Conservation (phyloP, 2,888 invertebrate species). For the Hesperia comma region DNA sequence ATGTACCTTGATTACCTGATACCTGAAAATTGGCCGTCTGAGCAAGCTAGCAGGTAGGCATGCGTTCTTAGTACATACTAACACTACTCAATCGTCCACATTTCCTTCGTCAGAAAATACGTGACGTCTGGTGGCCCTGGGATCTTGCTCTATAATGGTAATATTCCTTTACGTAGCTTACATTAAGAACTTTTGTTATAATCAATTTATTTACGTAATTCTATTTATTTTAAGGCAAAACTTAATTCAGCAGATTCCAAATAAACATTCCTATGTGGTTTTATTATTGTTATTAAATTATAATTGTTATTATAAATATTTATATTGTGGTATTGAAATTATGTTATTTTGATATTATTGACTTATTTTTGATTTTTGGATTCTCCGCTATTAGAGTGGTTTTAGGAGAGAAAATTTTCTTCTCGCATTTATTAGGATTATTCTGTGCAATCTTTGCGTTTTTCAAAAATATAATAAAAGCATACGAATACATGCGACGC, state of each 20-base stretch:
- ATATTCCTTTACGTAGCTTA: conserved; percentile 17
- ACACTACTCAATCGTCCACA: too few species aligned
- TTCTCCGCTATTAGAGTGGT: background rate
- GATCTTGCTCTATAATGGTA: too few species aligned
- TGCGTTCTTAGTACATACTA: too few species aligned
- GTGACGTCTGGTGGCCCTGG: too few species aligned
- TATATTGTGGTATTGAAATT: background rate
- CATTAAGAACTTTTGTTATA: conserved; percentile 21
- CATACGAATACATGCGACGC: too few species aligned
- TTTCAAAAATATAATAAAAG: background rate
- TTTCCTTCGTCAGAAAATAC: too few species aligned
- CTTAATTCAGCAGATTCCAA: conserved; percentile 15
- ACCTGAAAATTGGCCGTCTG: too few species aligned
- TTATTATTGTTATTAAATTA: conserved; percentile 9
- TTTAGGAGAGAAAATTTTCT: background rate
- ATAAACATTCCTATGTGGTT: conserved; percentile 24
- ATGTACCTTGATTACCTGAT: too few species aligned
- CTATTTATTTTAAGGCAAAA: conserved; percentile 14
- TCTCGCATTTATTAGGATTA: background rate
- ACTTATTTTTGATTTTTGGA: background rate
- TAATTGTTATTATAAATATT: conserved; percentile 5
- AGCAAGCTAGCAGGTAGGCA: too few species aligned
- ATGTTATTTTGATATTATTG: background rate
- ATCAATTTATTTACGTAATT: conserved; percentile 17
- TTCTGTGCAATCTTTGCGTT: background rate